Evolutionary conservation across 2,888 invertebrate species (phyloP).

Genomic region (Drosophila neotestacea): DNA sequence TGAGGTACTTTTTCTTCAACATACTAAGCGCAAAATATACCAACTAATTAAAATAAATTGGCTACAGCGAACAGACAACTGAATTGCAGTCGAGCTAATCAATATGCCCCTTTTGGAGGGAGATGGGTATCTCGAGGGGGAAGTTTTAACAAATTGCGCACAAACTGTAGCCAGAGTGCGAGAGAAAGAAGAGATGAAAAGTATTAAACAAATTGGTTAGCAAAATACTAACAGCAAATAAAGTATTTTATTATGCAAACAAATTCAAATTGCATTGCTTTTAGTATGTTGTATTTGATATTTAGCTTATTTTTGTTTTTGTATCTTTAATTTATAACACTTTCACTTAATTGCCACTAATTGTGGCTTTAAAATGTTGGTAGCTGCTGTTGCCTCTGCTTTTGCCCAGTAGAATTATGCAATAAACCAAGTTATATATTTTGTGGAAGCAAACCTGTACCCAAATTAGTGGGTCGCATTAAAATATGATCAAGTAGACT

Average conservation of each 20-base stretch:
- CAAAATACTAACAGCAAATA: slow-evolving; percentile 12
- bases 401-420: slow-evolving; percentile 36
- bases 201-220: slow-evolving; percentile 6
- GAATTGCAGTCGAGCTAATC: slow-evolving; percentile 53
- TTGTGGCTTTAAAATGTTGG: slow-evolving; percentile 46
- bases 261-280: slow-evolving; percentile 43
- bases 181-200: not conserved
- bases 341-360: slow-evolving; percentile 74
- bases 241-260: slow-evolving; percentile 41
- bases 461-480: slow-evolving; percentile 50
- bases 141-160: slow-evolving; percentile 33
- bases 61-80: slow-evolving; percentile 31
- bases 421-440: slow-evolving; percentile 46
- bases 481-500: slow-evolving; percentile 34
- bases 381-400: slow-evolving; percentile 2
- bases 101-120: slow-evolving; percentile 39
- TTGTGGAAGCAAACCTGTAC: slow-evolving; percentile 45
- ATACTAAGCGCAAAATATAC: slow-evolving; percentile 51
- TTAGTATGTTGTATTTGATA: slow-evolving; percentile 15
- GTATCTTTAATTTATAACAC: slow-evolving; percentile 66
- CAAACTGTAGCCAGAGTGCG: slow-evolving; percentile 2
- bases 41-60: slow-evolving; percentile 75
- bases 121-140: not conserved
- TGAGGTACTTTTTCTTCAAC: slow-evolving; percentile 26
- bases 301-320: not conserved